Percentiles rank a stretch among this genome's conserved stretches.
phyloP scores from a whole-genome alignment of 2,113 vertebrate species.

The Neofelis nebulosa region DNA sequence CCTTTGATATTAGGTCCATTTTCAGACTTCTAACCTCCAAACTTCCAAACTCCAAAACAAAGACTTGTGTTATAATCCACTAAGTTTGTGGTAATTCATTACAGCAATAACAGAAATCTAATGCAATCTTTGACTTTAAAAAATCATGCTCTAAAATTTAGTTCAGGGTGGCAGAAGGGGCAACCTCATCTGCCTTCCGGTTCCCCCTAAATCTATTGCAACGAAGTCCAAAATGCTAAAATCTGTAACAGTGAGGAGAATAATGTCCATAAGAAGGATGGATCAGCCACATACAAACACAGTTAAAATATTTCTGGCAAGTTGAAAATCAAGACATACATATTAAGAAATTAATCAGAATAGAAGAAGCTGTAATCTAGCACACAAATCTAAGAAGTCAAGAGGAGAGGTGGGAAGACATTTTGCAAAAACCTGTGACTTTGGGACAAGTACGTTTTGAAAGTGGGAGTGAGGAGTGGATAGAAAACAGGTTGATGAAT shows the following conservation, averaged over 20 bases:
- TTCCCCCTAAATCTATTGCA: not conserved
- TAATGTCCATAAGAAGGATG: not conserved
- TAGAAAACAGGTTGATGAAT: not conserved
- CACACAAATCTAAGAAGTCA: not conserved
- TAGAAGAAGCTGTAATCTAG: not conserved
- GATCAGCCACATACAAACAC: not conserved
- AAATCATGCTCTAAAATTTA: not conserved
- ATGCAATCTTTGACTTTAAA: not conserved
- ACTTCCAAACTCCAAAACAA: too few relatives aligned
- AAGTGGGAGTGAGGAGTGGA: not conserved
- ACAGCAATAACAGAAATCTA: not conserved
- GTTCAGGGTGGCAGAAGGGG: not conserved
- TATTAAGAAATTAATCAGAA: not conserved
- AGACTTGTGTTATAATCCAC: not conserved
- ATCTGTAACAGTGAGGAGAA: not conserved
- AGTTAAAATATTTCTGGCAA: not conserved
- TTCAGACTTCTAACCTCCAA: not conserved
- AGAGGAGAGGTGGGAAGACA: not conserved
- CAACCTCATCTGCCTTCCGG: not conserved
- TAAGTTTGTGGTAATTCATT: not conserved
- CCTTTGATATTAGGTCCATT: not conserved
- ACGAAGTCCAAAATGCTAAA: not conserved
- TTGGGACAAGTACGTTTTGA: not conserved
- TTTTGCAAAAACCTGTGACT: not conserved
- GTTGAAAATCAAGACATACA: not conserved